Evolutionary conservation across 2,888 invertebrate species (phyloP).

Genomic region (Teleogryllus oceanicus): DNA sequence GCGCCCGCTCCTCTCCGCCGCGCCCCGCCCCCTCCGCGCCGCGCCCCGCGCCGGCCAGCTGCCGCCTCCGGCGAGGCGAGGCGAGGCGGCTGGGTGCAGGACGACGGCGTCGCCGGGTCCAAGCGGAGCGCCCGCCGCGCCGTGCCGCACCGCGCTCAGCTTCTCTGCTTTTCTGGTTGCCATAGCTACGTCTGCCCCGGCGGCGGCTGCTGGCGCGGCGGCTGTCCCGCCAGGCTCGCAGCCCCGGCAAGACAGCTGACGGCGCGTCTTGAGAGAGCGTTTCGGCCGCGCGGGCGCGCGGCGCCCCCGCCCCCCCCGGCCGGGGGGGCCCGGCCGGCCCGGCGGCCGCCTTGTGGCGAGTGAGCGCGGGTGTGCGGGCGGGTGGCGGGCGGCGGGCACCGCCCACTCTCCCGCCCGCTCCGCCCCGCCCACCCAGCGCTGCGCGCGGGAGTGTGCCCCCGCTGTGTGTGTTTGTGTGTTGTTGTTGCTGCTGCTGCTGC

Average conservation of each 20-base stretch:
- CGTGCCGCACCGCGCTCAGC: not conserved
- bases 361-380: too few species aligned
- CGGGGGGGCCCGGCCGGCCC: too few species aligned
- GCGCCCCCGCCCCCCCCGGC: too few species aligned
- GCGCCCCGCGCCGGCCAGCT: not conserved
- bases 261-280: not conserved
- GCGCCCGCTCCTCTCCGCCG: too few species aligned
- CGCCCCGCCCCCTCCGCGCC: not conserved
- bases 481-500: not conserved
- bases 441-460: not conserved
- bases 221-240: not conserved
- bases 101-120: too few species aligned
- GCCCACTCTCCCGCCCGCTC: not conserved
- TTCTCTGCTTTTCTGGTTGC: not conserved
- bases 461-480: not conserved
- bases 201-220: not conserved
- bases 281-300: not conserved
- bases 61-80: not conserved
- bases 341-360: too few species aligned
- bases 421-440: not conserved
- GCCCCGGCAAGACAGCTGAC: not conserved
- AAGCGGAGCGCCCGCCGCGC: too few species aligned
- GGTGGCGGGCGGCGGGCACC: not conserved
- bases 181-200: not conserved
- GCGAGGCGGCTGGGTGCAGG: too few species aligned